Evolutionary conservation across 1,140 invertebrate genomes (phyloP).

Genomic region (Nylanderia fulva): DNA sequence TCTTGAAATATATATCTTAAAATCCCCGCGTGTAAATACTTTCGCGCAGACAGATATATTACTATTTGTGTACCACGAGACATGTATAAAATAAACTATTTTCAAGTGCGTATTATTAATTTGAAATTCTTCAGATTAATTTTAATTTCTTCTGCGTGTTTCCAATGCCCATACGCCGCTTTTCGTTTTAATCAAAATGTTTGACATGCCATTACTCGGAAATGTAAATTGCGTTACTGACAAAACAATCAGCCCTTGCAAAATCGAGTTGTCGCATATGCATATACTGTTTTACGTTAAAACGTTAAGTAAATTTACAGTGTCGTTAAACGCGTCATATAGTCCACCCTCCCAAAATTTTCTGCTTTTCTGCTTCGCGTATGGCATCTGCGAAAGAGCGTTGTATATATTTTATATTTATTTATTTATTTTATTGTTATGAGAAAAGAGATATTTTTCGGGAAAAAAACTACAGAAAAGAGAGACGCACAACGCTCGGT

Average conservation of each 20-base stretch:
- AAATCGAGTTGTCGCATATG: slow-evolving; percentile 51
- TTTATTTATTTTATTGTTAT: background rate
- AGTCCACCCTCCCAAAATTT: slow-evolving; percentile 28
- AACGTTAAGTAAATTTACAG: slow-evolving; percentile 51
- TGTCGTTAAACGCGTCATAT: slow-evolving; percentile 48
- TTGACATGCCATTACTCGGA: slow-evolving; percentile 51
- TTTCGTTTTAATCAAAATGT: slow-evolving; percentile 49
- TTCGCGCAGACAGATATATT: background rate
- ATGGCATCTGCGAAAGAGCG: background rate
- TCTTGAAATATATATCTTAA: background rate
- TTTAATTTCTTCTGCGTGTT: slow-evolving; percentile 29
- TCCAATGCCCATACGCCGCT: background rate
- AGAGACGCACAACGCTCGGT: too few species aligned
- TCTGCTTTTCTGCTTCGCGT: background rate
- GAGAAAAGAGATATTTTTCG: background rate
- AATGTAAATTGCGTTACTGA: slow-evolving; percentile 56
- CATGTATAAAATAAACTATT: slow-evolving; percentile 53
- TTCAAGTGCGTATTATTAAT: slow-evolving; percentile 6
- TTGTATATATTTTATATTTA: background rate
- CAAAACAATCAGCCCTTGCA: slow-evolving; percentile 49
- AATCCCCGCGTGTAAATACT: background rate
- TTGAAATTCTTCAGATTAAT: slow-evolving; percentile 34
- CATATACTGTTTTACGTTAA: slow-evolving; percentile 47
- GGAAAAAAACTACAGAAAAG: background rate
- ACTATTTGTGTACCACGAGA: slow-evolving; percentile 7